These are phyloP conservation scores for Onychomys arenicola DNA, from an alignment of 2,797 vertebrate genomes.

Conservation along the genomic window DNA sequence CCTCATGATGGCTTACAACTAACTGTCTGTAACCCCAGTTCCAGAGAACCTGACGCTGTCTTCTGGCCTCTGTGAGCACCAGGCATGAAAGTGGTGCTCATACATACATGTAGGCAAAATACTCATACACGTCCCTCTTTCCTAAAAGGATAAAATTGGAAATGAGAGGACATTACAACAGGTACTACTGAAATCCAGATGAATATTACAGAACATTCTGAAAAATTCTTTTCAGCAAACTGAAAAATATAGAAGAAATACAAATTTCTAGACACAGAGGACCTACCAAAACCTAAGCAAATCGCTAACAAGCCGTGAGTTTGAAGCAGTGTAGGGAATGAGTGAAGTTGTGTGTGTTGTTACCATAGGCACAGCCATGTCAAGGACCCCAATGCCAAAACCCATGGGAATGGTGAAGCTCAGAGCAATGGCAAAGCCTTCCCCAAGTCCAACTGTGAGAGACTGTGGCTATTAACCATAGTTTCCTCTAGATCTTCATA, in stretches of 20 bases:
- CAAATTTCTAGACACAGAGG: not conserved
- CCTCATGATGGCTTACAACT: not conserved
- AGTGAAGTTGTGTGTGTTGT: not conserved
- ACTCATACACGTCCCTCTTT: not conserved
- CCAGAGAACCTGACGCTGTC: not conserved
- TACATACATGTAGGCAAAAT: not conserved
- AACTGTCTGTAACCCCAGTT: not conserved
- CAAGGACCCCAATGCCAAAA: not conserved
- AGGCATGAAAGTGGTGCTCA: not conserved
- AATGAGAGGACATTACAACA: not conserved
- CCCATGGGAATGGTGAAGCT: not conserved
- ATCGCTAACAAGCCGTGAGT: not conserved
- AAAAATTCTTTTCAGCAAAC: not conserved
- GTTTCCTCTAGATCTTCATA: not conserved
- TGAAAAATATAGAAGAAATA: not conserved
- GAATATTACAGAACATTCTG: not conserved
- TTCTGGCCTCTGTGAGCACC: not conserved
- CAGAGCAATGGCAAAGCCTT: not conserved
- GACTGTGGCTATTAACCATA: not conserved
- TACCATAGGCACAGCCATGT: not conserved
- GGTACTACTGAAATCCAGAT: not conserved
- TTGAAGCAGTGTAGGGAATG: not conserved
- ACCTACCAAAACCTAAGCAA: not conserved
- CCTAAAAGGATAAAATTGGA: not conserved
- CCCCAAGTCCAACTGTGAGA: not conserved